Evolutionary conservation across 1,140 invertebrate species (phyloP), one percentile per base, ranked within the genome.

Genomic region (Drosophila tristis): DNA sequence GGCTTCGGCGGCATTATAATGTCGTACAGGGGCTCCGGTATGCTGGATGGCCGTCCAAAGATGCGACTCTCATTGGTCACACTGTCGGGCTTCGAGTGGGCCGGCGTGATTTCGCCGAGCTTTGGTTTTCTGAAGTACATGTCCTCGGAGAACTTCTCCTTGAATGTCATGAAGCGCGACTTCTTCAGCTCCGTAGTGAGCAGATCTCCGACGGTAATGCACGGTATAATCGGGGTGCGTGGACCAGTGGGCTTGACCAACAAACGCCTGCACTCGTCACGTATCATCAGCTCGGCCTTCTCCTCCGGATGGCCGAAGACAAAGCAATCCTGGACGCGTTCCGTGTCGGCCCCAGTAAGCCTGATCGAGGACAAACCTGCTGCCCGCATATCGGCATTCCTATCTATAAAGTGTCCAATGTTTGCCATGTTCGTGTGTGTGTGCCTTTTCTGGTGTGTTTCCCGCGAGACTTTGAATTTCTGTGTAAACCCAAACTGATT

Each of bases 71-170:
- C 56, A 45, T 91, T 91, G 16, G 56, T 89, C 0, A 86, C 64
- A 5, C 57, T 5, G 0, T 78, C 62, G 0, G 90, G 90, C 51
- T 86, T 91, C 0, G 90, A 80, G 9, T 66, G 25, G 1, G 70
- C 59, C 0, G 71, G 71, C 25, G 58, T 59, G 0, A 53, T 67
- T 49, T 86, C 48, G 1, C 71, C 87, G 5, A 79, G 31, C 50
- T 78, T 74, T 2, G 68, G 44, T 9, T 72, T 62, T 29, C 78
- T 89, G 0, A 63, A 73, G 44, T 76, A 80, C 78, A 89, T 79
- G 6, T 89, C 76, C 62, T 89, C 84, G 2, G 66, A 73, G 50
- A 89, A 86, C 53, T 90, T 71, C 39, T 82, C 78, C 31, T 75
- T 79, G 50, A 91, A 91, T 5, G 23, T 45, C 0, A 72, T 44